Base-by-base conservation (phyloP, 2,888 invertebrate genomes). In the Andrena dorsata region DNA sequence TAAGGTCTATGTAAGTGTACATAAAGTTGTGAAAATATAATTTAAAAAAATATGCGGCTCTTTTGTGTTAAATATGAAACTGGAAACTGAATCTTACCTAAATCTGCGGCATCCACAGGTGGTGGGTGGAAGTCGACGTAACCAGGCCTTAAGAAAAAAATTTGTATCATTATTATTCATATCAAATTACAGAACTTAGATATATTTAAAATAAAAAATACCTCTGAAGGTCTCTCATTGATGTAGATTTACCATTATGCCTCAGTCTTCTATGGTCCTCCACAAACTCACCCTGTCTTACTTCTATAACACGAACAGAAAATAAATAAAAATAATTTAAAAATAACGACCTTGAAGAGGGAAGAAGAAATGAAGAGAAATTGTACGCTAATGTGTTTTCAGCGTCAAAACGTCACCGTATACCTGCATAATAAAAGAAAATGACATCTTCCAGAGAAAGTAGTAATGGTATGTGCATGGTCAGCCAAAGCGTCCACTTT, bases 211-310 rank as follows among this genome's bases (percentile, higher is more conserved):
- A 10, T 23, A 23, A 5, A 3, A 28, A 5, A 26, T 83, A 83
- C 83, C 83, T 83, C 2, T 71, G 71, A 6, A 61, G 20, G 7
- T 82, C 58, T 51, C 63, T 68, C 28, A 61, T 58, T 0, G 77
- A 23, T 0, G 35, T n/a, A 0, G 82, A 71, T 35, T 68, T 83
- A 41, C 26, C 58, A 30, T 64, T 75, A 53, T 82, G 74, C 20
- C 74, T 71, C n/a, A 8, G 20, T 30, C 75, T 68, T 56, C 61
- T 83, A 1, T 75, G 78, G 28, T 78, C 78, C 41, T 82, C 82
- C 71, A 60, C 41, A 3, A 69, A 70, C 32, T 83, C 82, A 7
- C 64, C 64, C 5, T 72, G 78, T 35, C 78, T 66, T 35, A 69
- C 30, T 10, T 83, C 83, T 83, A 16, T 8, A 75, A 72, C 13